Evolutionary conservation across 2,113 vertebrate genomes (phyloP).

Genomic region (Pomatorhinus ruficollis): DNA sequence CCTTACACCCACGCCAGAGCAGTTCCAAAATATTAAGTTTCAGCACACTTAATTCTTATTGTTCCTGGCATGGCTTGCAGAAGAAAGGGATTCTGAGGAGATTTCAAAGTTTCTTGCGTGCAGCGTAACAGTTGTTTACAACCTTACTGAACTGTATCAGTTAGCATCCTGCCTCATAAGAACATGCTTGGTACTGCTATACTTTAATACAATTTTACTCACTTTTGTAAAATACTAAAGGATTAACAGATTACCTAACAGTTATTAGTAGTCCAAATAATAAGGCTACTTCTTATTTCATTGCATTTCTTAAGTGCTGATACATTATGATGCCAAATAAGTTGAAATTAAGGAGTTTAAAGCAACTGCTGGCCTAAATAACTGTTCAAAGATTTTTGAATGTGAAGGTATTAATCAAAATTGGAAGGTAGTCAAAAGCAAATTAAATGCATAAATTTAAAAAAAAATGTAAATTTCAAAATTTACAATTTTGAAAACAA

Average conservation of each 20-base stretch:
- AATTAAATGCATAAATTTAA: neutral
- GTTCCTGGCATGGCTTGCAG: neutral
- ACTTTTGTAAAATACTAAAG: neutral
- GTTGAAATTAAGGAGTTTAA: neutral
- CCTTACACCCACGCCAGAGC: neutral
- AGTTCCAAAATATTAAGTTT: conserved; percentile 14
- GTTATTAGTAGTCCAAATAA: neutral
- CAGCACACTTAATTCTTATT: neutral
- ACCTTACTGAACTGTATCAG: neutral
- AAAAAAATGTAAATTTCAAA: too few species aligned
- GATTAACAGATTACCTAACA: neutral
- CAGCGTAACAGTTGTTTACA: neutral
- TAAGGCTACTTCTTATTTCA: neutral
- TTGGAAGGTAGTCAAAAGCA: neutral
- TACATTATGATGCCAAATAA: neutral
- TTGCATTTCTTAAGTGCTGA: neutral
- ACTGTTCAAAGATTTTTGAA: neutral
- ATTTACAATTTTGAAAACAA: neutral
- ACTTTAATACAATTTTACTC: neutral
- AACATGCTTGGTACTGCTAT: neutral
- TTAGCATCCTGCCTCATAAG: neutral
- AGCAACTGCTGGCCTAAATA: neutral
- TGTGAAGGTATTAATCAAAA: neutral
- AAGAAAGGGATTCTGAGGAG: neutral
- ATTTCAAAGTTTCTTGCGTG: neutral